Conservation (phyloP, 2,888 invertebrate species). For the Drosophila borealis region DNA sequence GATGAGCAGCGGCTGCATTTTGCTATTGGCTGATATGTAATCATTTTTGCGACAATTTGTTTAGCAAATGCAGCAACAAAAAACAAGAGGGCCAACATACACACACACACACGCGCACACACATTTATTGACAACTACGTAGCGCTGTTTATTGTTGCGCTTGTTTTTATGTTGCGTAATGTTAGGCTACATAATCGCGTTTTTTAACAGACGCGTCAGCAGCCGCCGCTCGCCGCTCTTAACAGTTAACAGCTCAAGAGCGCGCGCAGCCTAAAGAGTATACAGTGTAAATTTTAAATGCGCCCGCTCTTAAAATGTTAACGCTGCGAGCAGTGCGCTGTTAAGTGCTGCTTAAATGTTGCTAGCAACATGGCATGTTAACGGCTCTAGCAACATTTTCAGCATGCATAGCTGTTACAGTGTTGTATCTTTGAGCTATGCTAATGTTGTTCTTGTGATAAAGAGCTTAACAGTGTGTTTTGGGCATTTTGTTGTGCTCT, state of each 20-base stretch:
- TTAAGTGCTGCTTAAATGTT: constrained; percentile 14
- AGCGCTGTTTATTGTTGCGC: constrained; percentile 42
- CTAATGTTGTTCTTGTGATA: too few species aligned
- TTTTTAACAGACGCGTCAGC: constrained; percentile 62
- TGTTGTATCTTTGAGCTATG: too few species aligned
- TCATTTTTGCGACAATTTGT: constrained; percentile 66
- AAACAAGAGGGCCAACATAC: constrained; percentile 30
- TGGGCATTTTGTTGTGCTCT: not conserved
- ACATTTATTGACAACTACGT: constrained; percentile 38
- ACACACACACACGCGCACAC: constrained; percentile 23
- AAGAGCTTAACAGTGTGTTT: too few species aligned
- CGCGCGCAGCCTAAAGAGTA: constrained; percentile 2
- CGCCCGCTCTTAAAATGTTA: constrained; percentile 37
- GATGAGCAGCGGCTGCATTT: constrained; percentile 22
- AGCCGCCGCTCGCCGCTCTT: constrained; percentile 41
- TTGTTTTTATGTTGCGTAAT: constrained; percentile 76
- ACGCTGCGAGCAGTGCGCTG: constrained; percentile 26
- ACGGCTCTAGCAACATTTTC: constrained; percentile 3
- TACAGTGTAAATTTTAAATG: not conserved
- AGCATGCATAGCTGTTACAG: too few species aligned
- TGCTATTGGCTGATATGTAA: constrained; percentile 54
- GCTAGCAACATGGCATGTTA: constrained; percentile 3
- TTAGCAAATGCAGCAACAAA: constrained; percentile 59
- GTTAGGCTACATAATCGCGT: constrained; percentile 78
- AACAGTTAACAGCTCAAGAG: constrained; percentile 58